Evolutionary conservation across 2,888 invertebrate species (phyloP), one percentile per base, ranked within the genome.

Genomic region (Stenichneumon culpator): DNA sequence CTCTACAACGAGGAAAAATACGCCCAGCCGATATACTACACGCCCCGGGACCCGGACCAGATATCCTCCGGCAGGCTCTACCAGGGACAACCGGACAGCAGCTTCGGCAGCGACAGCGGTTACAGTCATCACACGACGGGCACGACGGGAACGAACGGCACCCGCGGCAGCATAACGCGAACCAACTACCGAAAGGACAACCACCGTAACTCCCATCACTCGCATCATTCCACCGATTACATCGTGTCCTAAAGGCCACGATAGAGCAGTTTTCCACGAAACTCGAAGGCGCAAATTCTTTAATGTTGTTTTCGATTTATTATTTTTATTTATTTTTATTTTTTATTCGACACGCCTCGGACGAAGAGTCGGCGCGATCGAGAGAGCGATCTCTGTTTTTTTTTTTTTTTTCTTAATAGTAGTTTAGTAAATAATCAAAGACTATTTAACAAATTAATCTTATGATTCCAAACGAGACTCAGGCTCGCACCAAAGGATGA

Each of bases 21-120:
- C 85, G 90, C 91, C 32, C 93, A 93, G 50, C 93, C 93, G 52
- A 91, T 93, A 72, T 93, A 93, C 74, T 93, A 93, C 84, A 90
- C 89, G 19, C 86, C 92, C 4, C 89, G 92, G 5, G 93, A 93
- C 68, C 87, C 84, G 67, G 92, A 92, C 32, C 91, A 91, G 74
- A 88, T 91, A n/a, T 85, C 91, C 3, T 85, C 91, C 25, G 92
- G 91, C 79, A 88, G 90, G 87, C 78, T 93, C 82, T 92, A 93
- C 89, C 90, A 94, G 88, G 90, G 94, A 68, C 92, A 93, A 44
- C 92, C 93, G 87, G 92, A 94, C 90, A 97, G 97, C 5, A 97
- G 97, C 4, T 97, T 97, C 88, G 97, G 97, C 44, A 97, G 97
- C 9, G 97, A 97, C 94, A 97, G 97, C 67, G 97, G 97, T 11